Conservation (phyloP, 2,888 invertebrate genomes). For the Trachelus tabidus region DNA sequence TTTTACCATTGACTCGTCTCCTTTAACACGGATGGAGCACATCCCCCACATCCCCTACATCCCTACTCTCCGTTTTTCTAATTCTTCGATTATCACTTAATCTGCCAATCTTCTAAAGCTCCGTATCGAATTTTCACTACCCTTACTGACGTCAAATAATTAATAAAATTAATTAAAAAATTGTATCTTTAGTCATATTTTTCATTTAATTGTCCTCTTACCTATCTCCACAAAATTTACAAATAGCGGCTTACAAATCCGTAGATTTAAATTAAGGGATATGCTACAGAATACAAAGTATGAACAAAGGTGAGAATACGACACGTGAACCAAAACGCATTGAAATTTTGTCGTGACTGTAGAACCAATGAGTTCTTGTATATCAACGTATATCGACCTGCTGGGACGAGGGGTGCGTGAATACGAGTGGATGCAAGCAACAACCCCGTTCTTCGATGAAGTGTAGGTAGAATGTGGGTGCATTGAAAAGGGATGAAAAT, state of each 20-base stretch:
- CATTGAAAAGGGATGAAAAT: neutral
- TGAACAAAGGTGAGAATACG: neutral
- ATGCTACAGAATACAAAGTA: too few relatives aligned
- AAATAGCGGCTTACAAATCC: neutral
- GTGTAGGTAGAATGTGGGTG: neutral
- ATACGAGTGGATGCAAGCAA: slow-evolving; percentile 45
- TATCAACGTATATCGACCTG: slow-evolving; percentile 55
- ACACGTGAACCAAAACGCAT: neutral
- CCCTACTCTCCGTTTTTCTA: neutral
- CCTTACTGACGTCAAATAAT: neutral
- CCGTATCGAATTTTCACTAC: neutral
- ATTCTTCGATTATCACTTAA: neutral
- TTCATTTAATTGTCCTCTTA: neutral
- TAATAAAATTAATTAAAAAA: neutral
- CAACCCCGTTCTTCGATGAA: slow-evolving; percentile 16
- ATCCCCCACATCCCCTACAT: neutral
- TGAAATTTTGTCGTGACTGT: neutral
- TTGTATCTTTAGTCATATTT: neutral
- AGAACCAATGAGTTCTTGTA: neutral
- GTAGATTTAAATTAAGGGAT: neutral
- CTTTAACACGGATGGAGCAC: neutral
- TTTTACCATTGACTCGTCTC: neutral
- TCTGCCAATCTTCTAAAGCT: neutral
- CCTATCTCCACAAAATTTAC: neutral
- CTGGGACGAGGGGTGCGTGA: slow-evolving; percentile 47